Evolutionary conservation across 2,888 invertebrate genomes (phyloP).

Genomic region (Toxonevra muliebris): DNA sequence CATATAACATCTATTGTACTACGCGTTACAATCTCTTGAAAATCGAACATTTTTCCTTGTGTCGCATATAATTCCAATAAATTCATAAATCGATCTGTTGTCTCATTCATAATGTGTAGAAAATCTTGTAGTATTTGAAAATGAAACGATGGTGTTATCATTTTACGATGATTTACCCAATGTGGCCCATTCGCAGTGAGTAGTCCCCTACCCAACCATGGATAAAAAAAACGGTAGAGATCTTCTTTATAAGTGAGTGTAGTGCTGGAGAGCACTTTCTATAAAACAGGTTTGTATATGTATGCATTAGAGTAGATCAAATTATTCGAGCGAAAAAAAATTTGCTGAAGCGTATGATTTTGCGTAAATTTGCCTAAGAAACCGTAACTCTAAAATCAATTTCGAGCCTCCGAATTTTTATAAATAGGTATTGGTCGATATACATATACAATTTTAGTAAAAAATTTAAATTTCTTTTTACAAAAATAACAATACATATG

Average conservation of each 20-base stretch:
- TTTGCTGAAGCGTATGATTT: no score
- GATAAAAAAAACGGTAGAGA: slow-evolving; percentile 57
- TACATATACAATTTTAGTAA: no score
- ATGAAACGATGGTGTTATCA: slow-evolving; percentile 67
- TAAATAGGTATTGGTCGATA: no score
- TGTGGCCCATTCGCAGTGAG: slow-evolving; percentile 62
- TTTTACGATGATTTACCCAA: slow-evolving; percentile 66
- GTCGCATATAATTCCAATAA: slow-evolving; percentile 40
- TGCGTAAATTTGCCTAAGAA: no score
- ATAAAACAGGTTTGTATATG: not conserved
- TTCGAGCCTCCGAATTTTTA: no score
- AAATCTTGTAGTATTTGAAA: slow-evolving; percentile 50
- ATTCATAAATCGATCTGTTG: slow-evolving; percentile 66
- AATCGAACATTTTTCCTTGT: slow-evolving; percentile 58
- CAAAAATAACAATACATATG: no score
- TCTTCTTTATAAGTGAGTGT: slow-evolving; percentile 64
- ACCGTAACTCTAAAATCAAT: no score
- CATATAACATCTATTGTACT: slow-evolving; percentile 66
- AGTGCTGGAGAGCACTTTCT: slow-evolving; percentile 56
- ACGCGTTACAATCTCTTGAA: slow-evolving; percentile 65
- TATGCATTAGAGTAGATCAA: no score
- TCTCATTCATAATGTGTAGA: slow-evolving; percentile 62
- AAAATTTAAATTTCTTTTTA: no score
- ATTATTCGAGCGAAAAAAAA: no score
- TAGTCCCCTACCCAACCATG: slow-evolving; percentile 66